phyloP scores from a whole-genome alignment of 2,113 vertebrate genomes.

The Martes martes region DNA sequence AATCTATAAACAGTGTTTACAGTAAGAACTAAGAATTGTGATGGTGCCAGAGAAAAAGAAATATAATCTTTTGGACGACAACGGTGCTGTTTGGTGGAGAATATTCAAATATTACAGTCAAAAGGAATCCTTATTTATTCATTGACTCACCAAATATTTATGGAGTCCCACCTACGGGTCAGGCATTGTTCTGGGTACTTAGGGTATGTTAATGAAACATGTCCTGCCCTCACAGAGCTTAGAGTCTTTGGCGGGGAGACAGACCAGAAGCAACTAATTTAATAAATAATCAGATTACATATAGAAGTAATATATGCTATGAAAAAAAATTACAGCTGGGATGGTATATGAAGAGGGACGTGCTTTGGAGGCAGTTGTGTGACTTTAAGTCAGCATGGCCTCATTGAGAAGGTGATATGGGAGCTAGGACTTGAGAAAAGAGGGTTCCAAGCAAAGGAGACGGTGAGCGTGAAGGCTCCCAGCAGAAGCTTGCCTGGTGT shows the following conservation, averaged over 20 bases:
- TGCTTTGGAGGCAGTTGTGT: background rate
- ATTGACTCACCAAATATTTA: background rate
- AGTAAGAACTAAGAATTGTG: background rate
- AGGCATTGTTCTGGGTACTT: background rate
- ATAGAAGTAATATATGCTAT: too few relatives aligned
- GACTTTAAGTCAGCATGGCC: background rate
- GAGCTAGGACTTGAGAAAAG: background rate
- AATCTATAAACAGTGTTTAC: constrained; percentile 1
- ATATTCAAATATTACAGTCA: background rate
- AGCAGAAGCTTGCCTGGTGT: background rate
- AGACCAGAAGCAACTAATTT: background rate
- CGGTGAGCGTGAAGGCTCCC: background rate
- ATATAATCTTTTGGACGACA: background rate
- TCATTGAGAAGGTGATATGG: background rate
- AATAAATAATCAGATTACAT: background rate
- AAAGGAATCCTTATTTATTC: background rate
- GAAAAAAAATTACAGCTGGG: background rate
- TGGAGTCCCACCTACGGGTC: background rate
- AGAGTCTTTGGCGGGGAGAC: background rate
- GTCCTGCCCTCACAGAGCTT: background rate
- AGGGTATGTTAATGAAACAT: background rate
- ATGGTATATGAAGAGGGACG: background rate
- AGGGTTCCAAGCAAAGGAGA: background rate
- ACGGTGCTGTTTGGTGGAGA: background rate
- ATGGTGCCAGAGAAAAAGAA: background rate